phyloP scores from a whole-genome alignment of 2,888 invertebrate genomes.

The Embidobia sp. region DNA sequence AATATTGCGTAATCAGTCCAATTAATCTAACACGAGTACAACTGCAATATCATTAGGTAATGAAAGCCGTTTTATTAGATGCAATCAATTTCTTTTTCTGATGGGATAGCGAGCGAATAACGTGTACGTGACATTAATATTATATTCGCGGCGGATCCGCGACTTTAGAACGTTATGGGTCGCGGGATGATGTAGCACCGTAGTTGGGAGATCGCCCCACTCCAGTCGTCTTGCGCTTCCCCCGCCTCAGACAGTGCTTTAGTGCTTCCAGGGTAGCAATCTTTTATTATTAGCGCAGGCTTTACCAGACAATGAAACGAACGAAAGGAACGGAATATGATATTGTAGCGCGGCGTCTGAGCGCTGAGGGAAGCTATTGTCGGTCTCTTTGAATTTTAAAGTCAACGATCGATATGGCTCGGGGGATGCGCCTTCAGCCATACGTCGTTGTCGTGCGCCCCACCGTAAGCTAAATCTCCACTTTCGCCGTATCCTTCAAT shows the following conservation, averaged over 20 bases:
- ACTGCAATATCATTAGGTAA: too few relatives aligned
- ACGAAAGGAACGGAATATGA: slow-evolving; percentile 82
- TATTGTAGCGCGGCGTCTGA: slow-evolving; percentile 78
- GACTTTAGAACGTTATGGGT: slow-evolving; percentile 79
- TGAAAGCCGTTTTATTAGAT: too few relatives aligned
- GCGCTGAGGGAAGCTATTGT: slow-evolving; percentile 81
- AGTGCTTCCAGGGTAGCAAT: slow-evolving; percentile 80
- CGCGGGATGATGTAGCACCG: slow-evolving; percentile 80
- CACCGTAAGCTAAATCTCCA: slow-evolving; percentile 46
- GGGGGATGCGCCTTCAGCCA: slow-evolving; percentile 80
- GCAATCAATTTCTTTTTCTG: too few relatives aligned
- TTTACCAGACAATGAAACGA: slow-evolving; percentile 82
- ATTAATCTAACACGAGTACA: too few relatives aligned
- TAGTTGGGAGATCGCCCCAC: slow-evolving; percentile 73
- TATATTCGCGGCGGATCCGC: slow-evolving; percentile 79
- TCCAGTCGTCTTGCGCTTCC: slow-evolving; percentile 41
- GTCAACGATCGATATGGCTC: slow-evolving; percentile 81
- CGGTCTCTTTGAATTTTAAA: slow-evolving; percentile 82
- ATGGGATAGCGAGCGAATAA: slow-evolving; percentile 23
- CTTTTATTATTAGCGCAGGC: slow-evolving; percentile 82
- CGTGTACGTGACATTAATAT: slow-evolving; percentile 77
- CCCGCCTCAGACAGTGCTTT: slow-evolving; percentile 69
- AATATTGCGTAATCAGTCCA: too few relatives aligned
- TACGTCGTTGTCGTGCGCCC: slow-evolving; percentile 71
- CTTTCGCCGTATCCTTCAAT: slow-evolving; percentile 28